Conservation (phyloP, 2,113 vertebrate genomes). For the Thalassarche chlororhynchos region DNA sequence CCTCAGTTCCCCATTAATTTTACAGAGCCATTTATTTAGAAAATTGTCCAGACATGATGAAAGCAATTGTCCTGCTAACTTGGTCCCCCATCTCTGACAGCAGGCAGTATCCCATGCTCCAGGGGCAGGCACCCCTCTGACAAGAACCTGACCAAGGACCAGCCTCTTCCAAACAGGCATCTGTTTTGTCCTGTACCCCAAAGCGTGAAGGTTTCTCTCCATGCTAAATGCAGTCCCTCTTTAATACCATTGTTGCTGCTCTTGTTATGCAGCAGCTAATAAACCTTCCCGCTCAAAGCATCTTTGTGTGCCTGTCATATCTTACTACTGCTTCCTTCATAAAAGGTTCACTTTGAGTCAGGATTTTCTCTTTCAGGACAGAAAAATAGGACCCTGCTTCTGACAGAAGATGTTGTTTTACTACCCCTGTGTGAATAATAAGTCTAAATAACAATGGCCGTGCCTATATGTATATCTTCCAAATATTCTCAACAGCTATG, state of each 20-base stretch:
- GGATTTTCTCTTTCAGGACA: conserved; percentile 22
- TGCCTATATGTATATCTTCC: background rate
- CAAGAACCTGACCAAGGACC: background rate
- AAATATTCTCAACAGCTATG: conserved; percentile 2
- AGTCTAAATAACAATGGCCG: conserved; percentile 2
- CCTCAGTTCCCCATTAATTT: background rate
- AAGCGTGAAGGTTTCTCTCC: background rate
- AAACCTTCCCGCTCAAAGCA: conserved; percentile 38
- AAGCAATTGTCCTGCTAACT: background rate
- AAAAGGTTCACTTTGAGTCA: background rate
- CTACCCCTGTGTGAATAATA: background rate
- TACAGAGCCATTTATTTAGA: background rate
- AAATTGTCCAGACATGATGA: background rate
- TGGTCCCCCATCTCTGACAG: background rate
- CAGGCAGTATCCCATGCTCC: background rate
- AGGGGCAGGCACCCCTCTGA: background rate
- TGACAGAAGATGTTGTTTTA: conserved; percentile 28
- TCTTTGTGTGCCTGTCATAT: conserved; percentile 36
- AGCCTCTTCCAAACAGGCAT: background rate
- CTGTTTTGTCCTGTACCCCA: background rate
- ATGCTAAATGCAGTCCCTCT: conserved; percentile 5
- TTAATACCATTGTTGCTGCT: conserved; percentile 22
- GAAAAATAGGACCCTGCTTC: conserved; percentile 11
- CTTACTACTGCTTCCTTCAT: conserved; percentile 16
- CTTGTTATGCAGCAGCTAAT: conserved; percentile 32